phyloP scores from a whole-genome alignment of 1,140 invertebrate genomes.

The Phocides pigmalion region DNA sequence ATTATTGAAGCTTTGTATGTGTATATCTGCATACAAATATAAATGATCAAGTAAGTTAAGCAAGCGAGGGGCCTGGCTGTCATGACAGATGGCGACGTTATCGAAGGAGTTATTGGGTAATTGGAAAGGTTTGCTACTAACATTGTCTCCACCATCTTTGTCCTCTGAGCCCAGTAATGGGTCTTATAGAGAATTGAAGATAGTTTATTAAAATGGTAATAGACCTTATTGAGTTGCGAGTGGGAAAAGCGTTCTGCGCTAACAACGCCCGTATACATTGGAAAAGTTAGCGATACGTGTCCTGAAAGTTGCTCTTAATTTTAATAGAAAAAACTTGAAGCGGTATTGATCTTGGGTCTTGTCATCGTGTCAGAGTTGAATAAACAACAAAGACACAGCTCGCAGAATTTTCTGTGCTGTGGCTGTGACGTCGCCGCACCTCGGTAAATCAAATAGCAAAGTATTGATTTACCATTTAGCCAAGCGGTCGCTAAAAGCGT shows the following conservation, averaged over 20 bases:
- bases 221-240: background rate
- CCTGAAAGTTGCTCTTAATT: background rate
- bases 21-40: no score
- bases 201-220: no score
- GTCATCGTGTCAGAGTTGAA: background rate
- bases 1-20: no score
- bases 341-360: slow-evolving; percentile 7
- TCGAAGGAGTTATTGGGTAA: no score
- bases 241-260: no score
- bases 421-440: slow-evolving; percentile 12
- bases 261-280: background rate
- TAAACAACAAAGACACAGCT: slow-evolving; percentile 7
- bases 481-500: slow-evolving; percentile 27
- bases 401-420: slow-evolving; percentile 1
- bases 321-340: background rate
- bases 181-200: no score
- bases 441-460: slow-evolving; percentile 34
- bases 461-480: slow-evolving; percentile 34
- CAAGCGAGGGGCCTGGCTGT: no score
- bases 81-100: no score
- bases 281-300: slow-evolving; percentile 2
- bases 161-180: no score
- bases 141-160: no score
- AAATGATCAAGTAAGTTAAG: no score
- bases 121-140: no score